A percentile compares a stretch with the other conserved stretches of the same genome.
These are phyloP conservation scores for Dissostichus mawsoni DNA, from an alignment of 2,113 vertebrate genomes.

Conservation along the genomic window DNA sequence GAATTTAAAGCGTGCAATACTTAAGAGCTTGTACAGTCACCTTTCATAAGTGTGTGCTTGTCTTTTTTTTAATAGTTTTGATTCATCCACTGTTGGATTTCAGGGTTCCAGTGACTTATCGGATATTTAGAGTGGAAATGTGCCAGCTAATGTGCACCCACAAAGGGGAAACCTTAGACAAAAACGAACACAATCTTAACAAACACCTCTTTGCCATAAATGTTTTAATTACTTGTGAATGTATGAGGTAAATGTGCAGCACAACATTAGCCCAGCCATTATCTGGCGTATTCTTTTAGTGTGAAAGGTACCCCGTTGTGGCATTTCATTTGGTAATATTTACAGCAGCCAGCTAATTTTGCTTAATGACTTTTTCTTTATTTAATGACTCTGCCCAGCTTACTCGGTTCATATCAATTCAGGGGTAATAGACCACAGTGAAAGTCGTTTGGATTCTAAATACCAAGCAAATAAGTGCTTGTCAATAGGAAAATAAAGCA, in stretches of 20 bases:
- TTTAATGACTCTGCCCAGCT: conserved; percentile 58
- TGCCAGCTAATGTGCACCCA: not conserved
- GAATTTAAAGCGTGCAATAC: conserved; percentile 46
- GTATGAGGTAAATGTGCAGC: not conserved
- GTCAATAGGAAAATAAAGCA: conserved; percentile 49
- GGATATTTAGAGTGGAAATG: not conserved
- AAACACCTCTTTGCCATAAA: not conserved
- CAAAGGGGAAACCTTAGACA: not conserved
- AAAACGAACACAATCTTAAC: not conserved
- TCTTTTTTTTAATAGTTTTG: conserved; percentile 30
- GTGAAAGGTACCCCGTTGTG: conserved; percentile 31
- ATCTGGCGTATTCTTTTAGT: conserved; percentile 29
- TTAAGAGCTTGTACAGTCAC: not conserved
- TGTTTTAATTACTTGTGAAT: not conserved
- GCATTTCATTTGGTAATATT: conserved; percentile 69
- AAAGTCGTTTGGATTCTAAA: conserved; percentile 64
- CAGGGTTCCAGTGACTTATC: not conserved
- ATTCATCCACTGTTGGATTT: conserved; percentile 19
- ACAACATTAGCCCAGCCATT: conserved; percentile 36
- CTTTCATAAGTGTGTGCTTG: conserved; percentile 17
- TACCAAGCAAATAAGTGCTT: conserved; percentile 29
- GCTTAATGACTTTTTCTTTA: conserved; percentile 68
- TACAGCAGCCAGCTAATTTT: conserved; percentile 67
- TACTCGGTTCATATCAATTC: conserved; percentile 61
- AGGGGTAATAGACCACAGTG: conserved; percentile 62